Evolutionary conservation across 2,113 vertebrate genomes (phyloP).

Genomic region (Plecturocebus donacophilus): DNA sequence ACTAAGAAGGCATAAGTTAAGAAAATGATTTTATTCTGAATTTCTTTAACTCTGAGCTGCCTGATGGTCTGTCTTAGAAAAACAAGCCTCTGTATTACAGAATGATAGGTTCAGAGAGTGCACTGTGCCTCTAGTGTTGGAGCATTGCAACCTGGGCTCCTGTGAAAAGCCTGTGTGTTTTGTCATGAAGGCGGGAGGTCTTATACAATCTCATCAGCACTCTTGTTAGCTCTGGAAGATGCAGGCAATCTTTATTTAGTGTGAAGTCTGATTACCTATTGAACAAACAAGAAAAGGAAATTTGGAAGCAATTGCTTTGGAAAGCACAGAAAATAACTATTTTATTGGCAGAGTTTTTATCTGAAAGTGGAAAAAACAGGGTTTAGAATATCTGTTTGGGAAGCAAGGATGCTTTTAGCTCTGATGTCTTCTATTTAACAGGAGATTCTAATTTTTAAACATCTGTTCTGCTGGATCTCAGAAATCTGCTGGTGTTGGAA

Average conservation of each 20-base stretch:
- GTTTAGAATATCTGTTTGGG: conserved; percentile 77
- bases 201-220: not conserved
- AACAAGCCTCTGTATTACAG: conserved; percentile 32
- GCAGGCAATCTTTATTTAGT: conserved; percentile 74
- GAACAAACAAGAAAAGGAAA: conserved; percentile 73
- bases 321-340: conserved; percentile 80
- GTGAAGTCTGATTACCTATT: conserved; percentile 73
- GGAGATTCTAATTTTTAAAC: conserved; percentile 71
- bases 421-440: conserved; percentile 82
- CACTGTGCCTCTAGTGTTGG: not conserved
- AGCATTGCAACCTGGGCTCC: not conserved
- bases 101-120: not conserved
- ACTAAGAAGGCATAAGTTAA: not conserved
- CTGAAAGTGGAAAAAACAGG: conserved; percentile 69
- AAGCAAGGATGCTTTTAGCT: conserved; percentile 78
- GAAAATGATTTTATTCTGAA: conserved; percentile 16
- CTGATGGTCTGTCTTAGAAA: conserved; percentile 8
- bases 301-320: conserved; percentile 77
- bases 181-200: not conserved
- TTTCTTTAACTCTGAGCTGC: not conserved
- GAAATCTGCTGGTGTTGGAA: conserved; percentile 72
- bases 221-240: conserved; percentile 45
- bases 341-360: conserved; percentile 83
- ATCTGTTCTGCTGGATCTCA: conserved; percentile 79
- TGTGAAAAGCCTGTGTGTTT: not conserved